Percentiles rank a stretch among this genome's conserved stretches.
phyloP scores from a whole-genome alignment of 1,140 invertebrate genomes.

The Dreissena polymorpha region DNA sequence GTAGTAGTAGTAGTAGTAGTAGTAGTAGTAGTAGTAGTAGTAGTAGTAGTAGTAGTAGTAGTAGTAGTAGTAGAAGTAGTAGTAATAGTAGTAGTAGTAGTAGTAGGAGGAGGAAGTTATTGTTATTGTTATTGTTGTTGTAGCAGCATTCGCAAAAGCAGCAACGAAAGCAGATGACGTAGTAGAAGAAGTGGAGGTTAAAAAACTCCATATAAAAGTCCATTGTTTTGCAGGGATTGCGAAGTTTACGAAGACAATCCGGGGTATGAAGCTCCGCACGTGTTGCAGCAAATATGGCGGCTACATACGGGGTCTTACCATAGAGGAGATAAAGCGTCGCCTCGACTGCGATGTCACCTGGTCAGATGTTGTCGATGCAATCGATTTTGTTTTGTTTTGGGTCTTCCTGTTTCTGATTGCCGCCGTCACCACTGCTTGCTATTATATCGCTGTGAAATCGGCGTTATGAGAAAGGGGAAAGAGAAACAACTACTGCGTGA shows the following conservation, averaged over 20 bases:
- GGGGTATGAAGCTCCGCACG: conserved; percentile 2
- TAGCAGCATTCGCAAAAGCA: not conserved
- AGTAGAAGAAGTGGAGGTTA: too few species aligned
- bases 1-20: too few species aligned
- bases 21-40: too few species aligned
- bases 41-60: too few species aligned
- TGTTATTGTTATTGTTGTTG: not conserved
- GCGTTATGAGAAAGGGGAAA: too few species aligned
- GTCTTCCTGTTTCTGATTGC: conserved; percentile 31
- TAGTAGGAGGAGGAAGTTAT: too few species aligned
- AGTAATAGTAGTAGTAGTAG: not conserved
- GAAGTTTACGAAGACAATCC: conserved; percentile 18
- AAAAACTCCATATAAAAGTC: too few species aligned
- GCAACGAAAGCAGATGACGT: not conserved
- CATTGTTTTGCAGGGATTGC: not conserved
- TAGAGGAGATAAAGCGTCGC: conserved; percentile 3
- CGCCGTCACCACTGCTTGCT: conserved; percentile 31
- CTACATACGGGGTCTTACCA: conserved; percentile 36
- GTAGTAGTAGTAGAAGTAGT: not conserved
- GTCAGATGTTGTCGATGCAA: conserved; percentile 26
- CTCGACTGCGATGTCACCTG: conserved; percentile 32
- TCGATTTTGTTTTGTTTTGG: conserved; percentile 54
- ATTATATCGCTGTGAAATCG: conserved; percentile 6
- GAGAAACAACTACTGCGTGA: too few species aligned
- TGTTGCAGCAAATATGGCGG: conserved; percentile 17